phyloP scores from a whole-genome alignment of 2,888 invertebrate species.

The Oeneis ivallda region DNA sequence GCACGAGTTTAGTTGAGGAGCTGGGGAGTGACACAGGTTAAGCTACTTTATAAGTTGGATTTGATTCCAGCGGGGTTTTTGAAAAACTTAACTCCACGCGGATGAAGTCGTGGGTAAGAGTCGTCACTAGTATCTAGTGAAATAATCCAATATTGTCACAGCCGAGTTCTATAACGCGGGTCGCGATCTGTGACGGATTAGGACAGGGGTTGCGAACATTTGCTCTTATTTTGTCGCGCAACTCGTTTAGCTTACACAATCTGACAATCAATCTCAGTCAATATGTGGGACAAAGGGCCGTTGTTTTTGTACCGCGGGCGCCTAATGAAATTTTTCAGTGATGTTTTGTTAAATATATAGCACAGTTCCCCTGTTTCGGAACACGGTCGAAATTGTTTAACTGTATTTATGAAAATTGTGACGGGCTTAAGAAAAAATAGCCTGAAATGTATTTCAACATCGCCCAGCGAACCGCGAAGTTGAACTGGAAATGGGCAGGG shows the following conservation, averaged over 20 bases:
- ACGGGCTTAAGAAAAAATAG: not conserved
- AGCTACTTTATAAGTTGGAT: too few species aligned
- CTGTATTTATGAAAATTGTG: not conserved
- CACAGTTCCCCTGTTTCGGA: constrained; percentile 13
- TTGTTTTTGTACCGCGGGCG: constrained; percentile 64
- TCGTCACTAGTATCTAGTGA: not conserved
- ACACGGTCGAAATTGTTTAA: constrained; percentile 8
- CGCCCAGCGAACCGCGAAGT: too few species aligned
- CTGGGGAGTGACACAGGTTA: too few species aligned
- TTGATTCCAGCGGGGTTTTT: too few species aligned
- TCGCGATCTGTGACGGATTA: constrained; percentile 64
- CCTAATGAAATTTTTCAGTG: constrained; percentile 68
- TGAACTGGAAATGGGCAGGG: too few species aligned
- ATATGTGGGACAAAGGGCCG: constrained; percentile 74
- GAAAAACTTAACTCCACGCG: too few species aligned
- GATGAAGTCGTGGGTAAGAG: not conserved
- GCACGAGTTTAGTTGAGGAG: too few species aligned
- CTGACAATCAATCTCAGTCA: constrained; percentile 80
- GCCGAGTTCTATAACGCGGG: constrained; percentile 2
- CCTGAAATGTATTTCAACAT: not conserved
- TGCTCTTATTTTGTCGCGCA: constrained; percentile 73
- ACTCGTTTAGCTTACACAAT: constrained; percentile 75
- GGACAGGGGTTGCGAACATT: constrained; percentile 70
- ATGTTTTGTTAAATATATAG: constrained; percentile 42
- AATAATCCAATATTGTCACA: not conserved